Percentiles rank a stretch among this genome's conserved stretches.
These are phyloP conservation scores for Cyphomyrus plagiostoma DNA, from an alignment of 2,113 vertebrate species.

Conservation along the genomic window DNA sequence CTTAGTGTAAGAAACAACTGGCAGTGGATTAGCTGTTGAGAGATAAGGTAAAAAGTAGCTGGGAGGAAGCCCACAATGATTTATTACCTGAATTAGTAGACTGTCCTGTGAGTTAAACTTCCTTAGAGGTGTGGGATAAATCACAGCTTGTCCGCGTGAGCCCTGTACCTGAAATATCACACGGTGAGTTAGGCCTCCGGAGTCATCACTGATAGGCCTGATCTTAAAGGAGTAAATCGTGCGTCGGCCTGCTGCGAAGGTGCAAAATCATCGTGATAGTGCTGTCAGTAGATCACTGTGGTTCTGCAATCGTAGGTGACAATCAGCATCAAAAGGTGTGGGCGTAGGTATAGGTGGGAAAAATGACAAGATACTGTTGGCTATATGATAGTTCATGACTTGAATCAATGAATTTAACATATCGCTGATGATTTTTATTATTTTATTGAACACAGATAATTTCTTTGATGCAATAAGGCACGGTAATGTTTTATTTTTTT, in stretches of 20 bases:
- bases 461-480: neutral
- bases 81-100: slow-evolving; percentile 29
- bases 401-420: neutral
- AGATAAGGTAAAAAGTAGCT: slow-evolving; percentile 12
- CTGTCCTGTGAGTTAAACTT: slow-evolving; percentile 27
- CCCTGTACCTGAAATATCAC: slow-evolving; percentile 24
- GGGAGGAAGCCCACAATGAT: slow-evolving; percentile 20
- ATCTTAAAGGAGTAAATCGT: slow-evolving; percentile 17
- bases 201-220: neutral
- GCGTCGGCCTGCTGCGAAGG: neutral
- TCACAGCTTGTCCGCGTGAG: slow-evolving; percentile 13
- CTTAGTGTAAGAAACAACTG: neutral
- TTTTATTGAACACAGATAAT: neutral
- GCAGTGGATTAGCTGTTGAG: neutral
- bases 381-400: neutral
- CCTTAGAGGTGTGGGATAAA: slow-evolving; percentile 19
- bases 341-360: neutral
- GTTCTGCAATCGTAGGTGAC: neutral
- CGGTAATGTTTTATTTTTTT: neutral
- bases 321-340: neutral
- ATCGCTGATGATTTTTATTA: neutral
- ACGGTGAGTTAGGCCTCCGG: slow-evolving; percentile 11
- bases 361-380: neutral
- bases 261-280: neutral
- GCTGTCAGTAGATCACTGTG: neutral